Evolutionary conservation across 2,797 vertebrate species (phyloP), one percentile per base, ranked within the genome.

Genomic region (Sphenodon punctatus): DNA sequence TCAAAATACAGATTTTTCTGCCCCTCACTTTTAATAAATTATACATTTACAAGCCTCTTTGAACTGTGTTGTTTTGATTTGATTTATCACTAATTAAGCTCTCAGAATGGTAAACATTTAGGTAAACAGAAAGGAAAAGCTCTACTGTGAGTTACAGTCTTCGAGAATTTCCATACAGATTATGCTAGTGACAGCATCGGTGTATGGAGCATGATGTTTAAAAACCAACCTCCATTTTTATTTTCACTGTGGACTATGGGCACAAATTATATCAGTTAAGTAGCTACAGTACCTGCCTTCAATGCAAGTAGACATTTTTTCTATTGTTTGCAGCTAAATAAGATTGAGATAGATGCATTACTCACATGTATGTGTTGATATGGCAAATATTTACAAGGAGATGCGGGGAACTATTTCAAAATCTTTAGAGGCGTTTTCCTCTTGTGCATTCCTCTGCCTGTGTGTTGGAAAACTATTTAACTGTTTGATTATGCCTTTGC

Each of bases 31-130:
- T 88, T 90, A 75, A 85, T 77, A 89, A 83, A 82, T 84, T 86
- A 56, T 80, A 42, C 61, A 76, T 89, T 25, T 61, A 60, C 45
- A 70, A 78, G 6, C 80, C 6, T 84, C 49, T 89, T 78, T 68
- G 58, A 87, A 80, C 68, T 34, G 55, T 78, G 56, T 66, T 90
- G 49, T 90, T 86, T 88, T 82, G 53, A 88, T 61, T 75, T 82
- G 34, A 68, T 90, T 71, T 90, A 30, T 83, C 69, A 85, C 63
- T 91, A 88, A 80, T 85, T 88, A 88, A 86, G 53, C 51, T 70
- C 45, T 88, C 36, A 19, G 70, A 76, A 80, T 55, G 80, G 60
- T 53, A 88, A 90, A 20, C n/a, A 46, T 78, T 90, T 75, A 51
- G 43, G 20, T 80, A 59, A 89, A 87, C 77, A 86, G 19, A 56